A percentile compares a stretch with the other conserved stretches of the same genome.
These are phyloP conservation scores for Astreopora myriophthalma DNA, from an alignment of 64 coral and sea anemone genomes.

Conservation along the genomic window DNA sequence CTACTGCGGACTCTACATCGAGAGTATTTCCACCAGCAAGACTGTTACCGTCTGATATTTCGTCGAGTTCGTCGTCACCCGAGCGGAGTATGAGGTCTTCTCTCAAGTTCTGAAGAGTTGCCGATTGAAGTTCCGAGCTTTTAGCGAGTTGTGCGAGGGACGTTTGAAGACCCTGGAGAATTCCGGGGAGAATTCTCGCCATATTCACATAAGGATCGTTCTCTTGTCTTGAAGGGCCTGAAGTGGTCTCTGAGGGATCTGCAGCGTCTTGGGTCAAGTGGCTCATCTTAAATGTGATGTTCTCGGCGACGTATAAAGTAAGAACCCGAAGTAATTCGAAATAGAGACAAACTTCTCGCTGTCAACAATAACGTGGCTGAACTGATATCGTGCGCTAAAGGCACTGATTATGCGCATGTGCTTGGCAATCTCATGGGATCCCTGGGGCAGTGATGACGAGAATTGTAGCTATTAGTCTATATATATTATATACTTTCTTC, in stretches of 20 bases:
- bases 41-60: background rate
- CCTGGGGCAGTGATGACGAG: conserved; percentile 38
- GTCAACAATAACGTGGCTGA: background rate
- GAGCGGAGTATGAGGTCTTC: background rate
- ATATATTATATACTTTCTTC: too few relatives aligned
- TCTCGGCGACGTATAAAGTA: background rate
- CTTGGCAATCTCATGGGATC: conserved; percentile 45
- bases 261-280: background rate
- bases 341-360: background rate
- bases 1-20: background rate
- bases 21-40: background rate
- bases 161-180: conserved; percentile 6
- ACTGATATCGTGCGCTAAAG: conserved; percentile 4
- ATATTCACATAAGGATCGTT: background rate
- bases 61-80: background rate
- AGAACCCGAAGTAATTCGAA: background rate
- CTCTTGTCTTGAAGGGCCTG: background rate
- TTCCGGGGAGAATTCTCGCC: too few relatives aligned
- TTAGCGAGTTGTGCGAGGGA: background rate
- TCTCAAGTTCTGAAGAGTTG: background rate
- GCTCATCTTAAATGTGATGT: background rate
- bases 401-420: conserved; percentile 42
- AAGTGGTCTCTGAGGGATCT: background rate
- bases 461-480: too few relatives aligned
- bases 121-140: background rate